These are phyloP conservation scores for Sinonovacula constricta DNA, from an alignment of 1,140 invertebrate species.

Conservation along the genomic window DNA sequence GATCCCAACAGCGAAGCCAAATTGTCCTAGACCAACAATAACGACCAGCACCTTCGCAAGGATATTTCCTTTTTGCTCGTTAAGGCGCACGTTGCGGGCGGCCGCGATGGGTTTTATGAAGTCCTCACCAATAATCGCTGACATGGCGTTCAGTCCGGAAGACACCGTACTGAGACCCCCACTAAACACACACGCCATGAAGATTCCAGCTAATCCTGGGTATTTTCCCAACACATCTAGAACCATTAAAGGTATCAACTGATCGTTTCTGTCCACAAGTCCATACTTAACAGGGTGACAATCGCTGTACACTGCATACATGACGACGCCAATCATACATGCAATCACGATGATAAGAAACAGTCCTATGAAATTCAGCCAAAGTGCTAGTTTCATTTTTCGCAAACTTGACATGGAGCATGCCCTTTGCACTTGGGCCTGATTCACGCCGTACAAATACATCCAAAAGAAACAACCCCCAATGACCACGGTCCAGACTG, in stretches of 20 bases:
- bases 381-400: conserved; percentile 85
- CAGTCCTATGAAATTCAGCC: conserved; percentile 85
- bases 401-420: conserved; percentile 86
- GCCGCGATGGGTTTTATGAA: conserved; percentile 81
- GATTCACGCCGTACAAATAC: conserved; percentile 93
- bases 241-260: conserved; percentile 86
- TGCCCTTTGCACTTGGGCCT: conserved; percentile 96
- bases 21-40: conserved; percentile 23
- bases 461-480: conserved; percentile 93
- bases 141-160: conserved; percentile 88
- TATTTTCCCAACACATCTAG: conserved; percentile 86
- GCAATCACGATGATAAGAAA: conserved; percentile 88
- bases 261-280: conserved; percentile 35
- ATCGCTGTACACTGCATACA: conserved; percentile 87
- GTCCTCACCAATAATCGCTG: conserved; percentile 93
- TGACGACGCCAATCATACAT: conserved; percentile 88
- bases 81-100: conserved; percentile 84
- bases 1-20: conserved; percentile 34
- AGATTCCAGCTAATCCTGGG: conserved; percentile 89
- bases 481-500: conserved; percentile 61
- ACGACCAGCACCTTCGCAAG: conserved; percentile 82
- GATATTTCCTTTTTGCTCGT: conserved; percentile 85
- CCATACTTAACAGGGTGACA: conserved; percentile 85
- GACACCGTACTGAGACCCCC: conserved; percentile 84
- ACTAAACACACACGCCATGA: conserved; percentile 91